Conservation (phyloP, 2,797 vertebrate species). For the Squalus acanthias region DNA sequence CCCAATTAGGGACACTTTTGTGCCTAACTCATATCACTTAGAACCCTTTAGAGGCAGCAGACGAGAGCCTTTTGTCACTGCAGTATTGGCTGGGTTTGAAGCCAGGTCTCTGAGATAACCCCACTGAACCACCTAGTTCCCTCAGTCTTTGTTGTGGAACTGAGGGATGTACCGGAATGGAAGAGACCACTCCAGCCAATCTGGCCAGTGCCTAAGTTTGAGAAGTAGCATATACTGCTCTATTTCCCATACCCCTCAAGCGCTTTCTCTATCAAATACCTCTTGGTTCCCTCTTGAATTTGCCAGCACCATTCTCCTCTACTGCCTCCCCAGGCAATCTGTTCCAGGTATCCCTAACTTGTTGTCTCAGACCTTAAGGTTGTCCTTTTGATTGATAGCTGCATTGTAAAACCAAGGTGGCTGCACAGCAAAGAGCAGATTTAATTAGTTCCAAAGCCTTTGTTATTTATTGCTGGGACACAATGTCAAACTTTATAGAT, state of each 20-base stretch:
- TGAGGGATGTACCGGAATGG: not conserved
- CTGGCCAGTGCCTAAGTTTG: not conserved
- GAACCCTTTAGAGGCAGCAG: not conserved
- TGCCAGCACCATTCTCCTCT: no score
- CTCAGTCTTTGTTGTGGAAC: not conserved
- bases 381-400: conserved; percentile 12
- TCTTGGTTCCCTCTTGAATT: not conserved
- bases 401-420: not conserved
- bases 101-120: not conserved
- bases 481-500: not conserved
- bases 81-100: not conserved
- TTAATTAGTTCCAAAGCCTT: not conserved
- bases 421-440: not conserved
- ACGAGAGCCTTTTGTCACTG: not conserved
- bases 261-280: not conserved
- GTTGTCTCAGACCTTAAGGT: not conserved
- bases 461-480: not conserved
- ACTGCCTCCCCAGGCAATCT: not conserved
- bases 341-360: not conserved
- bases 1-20: not conserved
- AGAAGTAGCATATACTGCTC: not conserved
- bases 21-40: not conserved
- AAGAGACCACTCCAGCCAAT: not conserved
- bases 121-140: not conserved
- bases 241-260: not conserved